A percentile compares a stretch with the other conserved stretches of the same genome.
Conservation (phyloP, 2,113 vertebrate genomes). For the Polypterus senegalus region DNA sequence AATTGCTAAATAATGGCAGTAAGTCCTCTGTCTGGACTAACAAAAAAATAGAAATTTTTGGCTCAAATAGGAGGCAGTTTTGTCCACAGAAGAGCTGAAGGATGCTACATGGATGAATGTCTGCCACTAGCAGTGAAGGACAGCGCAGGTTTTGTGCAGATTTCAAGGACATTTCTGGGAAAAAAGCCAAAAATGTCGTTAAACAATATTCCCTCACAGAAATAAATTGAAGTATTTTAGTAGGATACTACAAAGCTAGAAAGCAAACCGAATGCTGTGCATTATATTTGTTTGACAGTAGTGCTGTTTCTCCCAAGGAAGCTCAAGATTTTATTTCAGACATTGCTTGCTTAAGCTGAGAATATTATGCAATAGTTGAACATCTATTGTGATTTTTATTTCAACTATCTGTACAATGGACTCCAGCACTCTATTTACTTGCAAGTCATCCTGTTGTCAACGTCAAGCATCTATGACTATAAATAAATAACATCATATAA, state of each 20-base stretch:
- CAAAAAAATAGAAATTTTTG: no score
- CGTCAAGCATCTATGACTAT: no score
- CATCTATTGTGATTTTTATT: conserved; percentile 54
- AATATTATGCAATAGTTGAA: conserved; percentile 56
- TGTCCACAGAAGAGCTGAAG: no score
- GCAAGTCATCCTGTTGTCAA: no score
- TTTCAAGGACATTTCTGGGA: no score
- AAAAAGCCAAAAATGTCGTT: background rate
- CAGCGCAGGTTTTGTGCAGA: no score
- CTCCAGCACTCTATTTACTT: conserved; percentile 46
- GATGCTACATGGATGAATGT: no score
- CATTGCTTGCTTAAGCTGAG: conserved; percentile 68
- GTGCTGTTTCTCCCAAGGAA: conserved; percentile 43
- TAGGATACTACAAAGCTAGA: conserved; percentile 9
- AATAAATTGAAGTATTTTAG: conserved; percentile 3
- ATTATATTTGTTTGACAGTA: conserved; percentile 40
- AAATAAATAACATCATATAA: no score
- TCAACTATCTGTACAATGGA: conserved; percentile 66
- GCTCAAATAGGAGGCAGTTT: no score
- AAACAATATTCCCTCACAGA: conserved; percentile 6
- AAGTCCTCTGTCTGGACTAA: no score
- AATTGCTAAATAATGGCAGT: no score
- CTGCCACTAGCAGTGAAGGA: no score
- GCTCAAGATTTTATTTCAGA: conserved; percentile 49
- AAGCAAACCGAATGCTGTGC: conserved; percentile 17